A percentile compares a stretch with the other conserved stretches of the same genome.
Evolutionary conservation across 2,797 vertebrate genomes (phyloP).

Genomic region (Microhierax caerulescens): DNA sequence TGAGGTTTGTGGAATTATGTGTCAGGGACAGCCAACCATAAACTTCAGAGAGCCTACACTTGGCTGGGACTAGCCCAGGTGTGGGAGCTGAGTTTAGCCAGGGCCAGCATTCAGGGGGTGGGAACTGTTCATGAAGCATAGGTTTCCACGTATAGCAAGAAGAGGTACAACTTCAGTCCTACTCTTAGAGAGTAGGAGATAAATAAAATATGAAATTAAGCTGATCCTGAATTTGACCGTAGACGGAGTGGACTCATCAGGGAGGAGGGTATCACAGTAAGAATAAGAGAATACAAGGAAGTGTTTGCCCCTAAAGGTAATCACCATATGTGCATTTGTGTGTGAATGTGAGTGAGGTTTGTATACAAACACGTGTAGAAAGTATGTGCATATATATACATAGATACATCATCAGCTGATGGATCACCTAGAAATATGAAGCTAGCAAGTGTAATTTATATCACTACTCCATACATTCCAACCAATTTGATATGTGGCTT

Average conservation of each 20-base stretch:
- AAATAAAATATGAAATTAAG: background rate
- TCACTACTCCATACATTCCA: slow-evolving; percentile 3
- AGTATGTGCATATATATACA: background rate
- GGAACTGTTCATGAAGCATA: background rate
- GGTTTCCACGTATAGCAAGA: background rate
- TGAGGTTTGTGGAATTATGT: background rate
- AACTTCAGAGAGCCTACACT: background rate
- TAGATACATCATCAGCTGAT: background rate
- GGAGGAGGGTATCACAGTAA: background rate
- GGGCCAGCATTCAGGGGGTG: background rate
- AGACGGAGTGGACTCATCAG: background rate
- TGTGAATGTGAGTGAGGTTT: background rate
- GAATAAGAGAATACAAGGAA: background rate
- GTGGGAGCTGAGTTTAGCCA: background rate
- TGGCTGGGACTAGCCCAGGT: background rate
- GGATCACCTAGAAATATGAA: background rate
- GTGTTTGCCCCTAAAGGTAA: background rate
- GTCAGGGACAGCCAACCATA: background rate
- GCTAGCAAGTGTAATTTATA: slow-evolving; percentile 3
- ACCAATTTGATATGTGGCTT: background rate
- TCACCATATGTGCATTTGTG: background rate
- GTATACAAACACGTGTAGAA: background rate
- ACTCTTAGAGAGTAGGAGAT: background rate
- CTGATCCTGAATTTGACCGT: background rate
- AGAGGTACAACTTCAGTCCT: background rate